Evolutionary conservation across 2,113 vertebrate species (phyloP).

Genomic region (Pedetes capensis): DNA sequence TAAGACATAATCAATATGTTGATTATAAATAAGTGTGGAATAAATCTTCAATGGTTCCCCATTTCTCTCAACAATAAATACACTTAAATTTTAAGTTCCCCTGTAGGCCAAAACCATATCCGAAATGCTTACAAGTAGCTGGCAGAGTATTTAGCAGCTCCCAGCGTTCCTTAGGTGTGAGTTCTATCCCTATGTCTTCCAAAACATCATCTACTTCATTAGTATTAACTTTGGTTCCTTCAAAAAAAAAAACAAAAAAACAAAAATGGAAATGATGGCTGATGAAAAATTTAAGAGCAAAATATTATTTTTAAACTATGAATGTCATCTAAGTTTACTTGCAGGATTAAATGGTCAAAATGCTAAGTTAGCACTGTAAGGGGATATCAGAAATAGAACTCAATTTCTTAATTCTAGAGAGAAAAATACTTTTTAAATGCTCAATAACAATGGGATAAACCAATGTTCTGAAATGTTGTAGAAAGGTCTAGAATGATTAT

Average conservation of each 20-base stretch:
- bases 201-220: constrained; percentile 8
- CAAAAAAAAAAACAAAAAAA: too few relatives aligned
- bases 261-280: not conserved
- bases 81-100: not conserved
- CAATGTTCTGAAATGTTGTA: not conserved
- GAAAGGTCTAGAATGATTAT: not conserved
- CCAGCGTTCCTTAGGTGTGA: constrained; percentile 56
- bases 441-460: not conserved
- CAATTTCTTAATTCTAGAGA: not conserved
- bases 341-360: not conserved
- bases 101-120: not conserved
- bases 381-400: not conserved
- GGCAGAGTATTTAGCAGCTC: constrained; percentile 55
- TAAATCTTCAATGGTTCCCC: not conserved
- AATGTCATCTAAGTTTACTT: not conserved
- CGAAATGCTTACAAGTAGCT: constrained; percentile 60
- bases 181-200: constrained; percentile 48
- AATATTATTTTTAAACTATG: not conserved
- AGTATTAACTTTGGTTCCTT: constrained; percentile 45
- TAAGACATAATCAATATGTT: not conserved
- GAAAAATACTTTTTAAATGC: not conserved
- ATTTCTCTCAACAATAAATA: not conserved
- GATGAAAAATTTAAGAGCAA: not conserved
- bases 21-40: not conserved
- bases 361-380: not conserved